These are phyloP conservation scores for Penaeus vannamei DNA, from an alignment of 1,140 invertebrate genomes.

Conservation along the genomic window DNA sequence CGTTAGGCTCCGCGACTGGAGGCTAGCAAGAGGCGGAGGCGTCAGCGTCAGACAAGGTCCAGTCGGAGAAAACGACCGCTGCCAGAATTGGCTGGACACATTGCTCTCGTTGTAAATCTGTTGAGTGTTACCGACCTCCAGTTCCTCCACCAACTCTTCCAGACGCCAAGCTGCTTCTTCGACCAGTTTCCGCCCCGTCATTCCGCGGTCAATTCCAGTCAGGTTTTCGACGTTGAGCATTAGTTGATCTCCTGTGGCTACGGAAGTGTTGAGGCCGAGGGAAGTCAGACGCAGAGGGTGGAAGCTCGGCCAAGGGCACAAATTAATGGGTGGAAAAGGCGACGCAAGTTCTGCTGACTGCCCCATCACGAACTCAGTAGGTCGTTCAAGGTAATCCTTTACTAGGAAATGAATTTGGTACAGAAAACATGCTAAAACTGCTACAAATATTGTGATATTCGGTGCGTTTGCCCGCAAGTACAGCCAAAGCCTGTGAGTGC, in stretches of 20 bases:
- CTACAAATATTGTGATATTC: too few relatives aligned
- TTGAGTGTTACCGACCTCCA: constrained; percentile 17
- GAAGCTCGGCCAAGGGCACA: constrained; percentile 17
- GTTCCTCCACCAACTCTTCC: constrained; percentile 22
- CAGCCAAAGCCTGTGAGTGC: too few relatives aligned
- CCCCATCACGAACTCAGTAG: not conserved
- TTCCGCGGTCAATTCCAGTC: constrained; percentile 8
- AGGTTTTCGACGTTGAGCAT: not conserved
- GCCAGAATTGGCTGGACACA: constrained; percentile 6
- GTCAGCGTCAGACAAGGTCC: constrained; percentile 44
- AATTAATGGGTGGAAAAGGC: constrained; percentile 4
- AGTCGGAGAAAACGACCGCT: constrained; percentile 21
- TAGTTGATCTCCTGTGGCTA: not conserved
- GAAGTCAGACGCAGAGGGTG: constrained; percentile 16
- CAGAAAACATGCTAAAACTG: not conserved
- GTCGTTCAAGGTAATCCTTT: not conserved
- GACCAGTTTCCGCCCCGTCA: constrained; percentile 29
- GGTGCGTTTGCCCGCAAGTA: too few relatives aligned
- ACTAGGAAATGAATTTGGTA: constrained; percentile 36
- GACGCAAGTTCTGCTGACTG: not conserved
- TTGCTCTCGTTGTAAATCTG: constrained; percentile 19
- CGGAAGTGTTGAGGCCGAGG: not conserved
- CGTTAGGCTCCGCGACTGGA: not conserved
- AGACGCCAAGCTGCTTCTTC: constrained; percentile 30
- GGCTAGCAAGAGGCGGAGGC: constrained; percentile 19